Evolutionary conservation across 2,797 vertebrate species (phyloP), one percentile per base, ranked within the genome.

Genomic region (Garrulus glandarius): DNA sequence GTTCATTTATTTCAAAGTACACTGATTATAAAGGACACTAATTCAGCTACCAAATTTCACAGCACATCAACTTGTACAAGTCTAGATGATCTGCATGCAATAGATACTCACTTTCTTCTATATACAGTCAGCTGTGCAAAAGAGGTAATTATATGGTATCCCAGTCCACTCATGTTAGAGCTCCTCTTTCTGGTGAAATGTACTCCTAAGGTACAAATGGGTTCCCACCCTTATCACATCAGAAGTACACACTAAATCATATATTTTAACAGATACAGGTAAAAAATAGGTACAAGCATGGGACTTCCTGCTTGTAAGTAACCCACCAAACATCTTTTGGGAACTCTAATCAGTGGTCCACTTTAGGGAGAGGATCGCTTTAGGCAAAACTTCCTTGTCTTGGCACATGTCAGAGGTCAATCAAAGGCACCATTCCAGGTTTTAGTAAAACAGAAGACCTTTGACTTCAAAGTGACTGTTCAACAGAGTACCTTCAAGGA

Each of bases 1-100:
- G 87, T 67, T 72, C 50, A 77, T 34, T 79, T 91, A 91, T 86
- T 91, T 93, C 56, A 75, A 93, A 93, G 77, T 70, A 89, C 19
- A 63, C n/a, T 41, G 39, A 90, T 79, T 79, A 71, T 68, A 37
- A 93, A 94, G 87, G 67, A 89, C 61, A 69, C 64, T 78, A 87
- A 92, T 60, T 84, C 69, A 79, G 65, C 85, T 78, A 85, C 34
- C 44, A 84, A 60, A 88, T 81, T 74, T 71, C 60, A 86, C 8
- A 23, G 47, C 24, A 89, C 46, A 89, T 59, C 60, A 84, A 37
- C 55, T 30, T 71, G 47, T 24, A 39, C 41, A 64, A 85, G 78
- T 20, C 43, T 23, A 71, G 24, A 80, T 55, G 32, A 47, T 47
- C 32, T 57, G 43, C 52, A 32, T 8, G 77, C 47, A 89, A 41